Evolutionary conservation across 1,140 invertebrate genomes (phyloP), one percentile per base, ranked within the genome.

Genomic region (Heliconius hermathena): DNA sequence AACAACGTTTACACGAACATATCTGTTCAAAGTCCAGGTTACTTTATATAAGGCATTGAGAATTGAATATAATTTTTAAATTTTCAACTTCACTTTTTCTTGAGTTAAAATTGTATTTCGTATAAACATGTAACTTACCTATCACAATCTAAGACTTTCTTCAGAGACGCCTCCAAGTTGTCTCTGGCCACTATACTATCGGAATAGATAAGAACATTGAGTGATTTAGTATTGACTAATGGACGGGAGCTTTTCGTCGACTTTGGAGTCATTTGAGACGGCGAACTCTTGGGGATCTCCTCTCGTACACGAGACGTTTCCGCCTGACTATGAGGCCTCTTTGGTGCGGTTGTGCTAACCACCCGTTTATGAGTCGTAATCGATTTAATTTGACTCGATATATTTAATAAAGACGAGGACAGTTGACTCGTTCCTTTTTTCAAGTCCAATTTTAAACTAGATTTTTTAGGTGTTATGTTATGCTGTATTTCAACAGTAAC

Each of bases 131-230:
- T 77, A 41, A 92, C 92, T 93, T 94, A 97, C 96, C 95, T 97
- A 81, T 98, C 95, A 84, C 94, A 95, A 89, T 97, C 96, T 22
- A 98, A 88, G 71, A 97, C 96, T 82, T 96, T 95, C 29, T 95
- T 92, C 13, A 98, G 89, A 4, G 97, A 96, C 33, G 93, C 91
- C 87, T 96, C 96, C 29, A 98, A 96, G 88, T 96, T 97, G 71
- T 97, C 96, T 83, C 96, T 96, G 33, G 96, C 96, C 33, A 96
- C 95, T 70, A 95, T 84, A 88, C 97, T 97, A 85, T 98, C 97
- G 22, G 97, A 97, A 92, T 97, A 98, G 49, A 98, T 96, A 36
- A 98, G 95, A 80, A 98, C 95, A 94, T 98, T 98, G 6, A 97
- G 97, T 26, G 98, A 97, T 95, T 98, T 97, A 38, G 92, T 93